Evolutionary conservation across 2,888 invertebrate species (phyloP).

Genomic region (Pseudococcus longispinus): DNA sequence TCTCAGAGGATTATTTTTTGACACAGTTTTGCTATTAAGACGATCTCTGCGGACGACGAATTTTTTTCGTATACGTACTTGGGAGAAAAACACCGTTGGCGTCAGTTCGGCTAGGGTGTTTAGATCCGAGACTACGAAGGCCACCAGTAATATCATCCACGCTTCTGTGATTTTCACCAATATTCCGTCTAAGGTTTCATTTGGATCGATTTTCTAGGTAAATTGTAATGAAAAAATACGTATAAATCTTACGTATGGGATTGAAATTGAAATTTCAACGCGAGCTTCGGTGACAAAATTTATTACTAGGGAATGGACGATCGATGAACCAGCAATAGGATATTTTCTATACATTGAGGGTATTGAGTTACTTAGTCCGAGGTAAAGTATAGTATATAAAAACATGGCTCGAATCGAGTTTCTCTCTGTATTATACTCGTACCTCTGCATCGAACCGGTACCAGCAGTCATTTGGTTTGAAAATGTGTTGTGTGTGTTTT

Average conservation of each 20-base stretch:
- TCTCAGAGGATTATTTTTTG: neutral
- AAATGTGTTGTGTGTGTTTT: neutral
- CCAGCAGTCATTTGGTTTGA: slow-evolving; percentile 18
- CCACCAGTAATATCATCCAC: neutral
- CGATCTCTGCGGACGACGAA: neutral
- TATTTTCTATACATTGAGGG: slow-evolving; percentile 14
- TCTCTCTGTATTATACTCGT: neutral
- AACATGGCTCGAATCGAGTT: slow-evolving; percentile 2
- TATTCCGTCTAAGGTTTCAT: neutral
- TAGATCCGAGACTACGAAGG: neutral
- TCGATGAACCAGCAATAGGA: neutral
- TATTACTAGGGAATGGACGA: neutral
- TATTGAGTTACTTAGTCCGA: slow-evolving; percentile 20
- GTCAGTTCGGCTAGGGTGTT: neutral
- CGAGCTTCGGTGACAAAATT: neutral
- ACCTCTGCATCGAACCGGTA: neutral
- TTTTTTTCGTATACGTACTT: neutral
- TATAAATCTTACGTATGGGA: neutral
- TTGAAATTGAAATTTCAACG: slow-evolving; percentile 12
- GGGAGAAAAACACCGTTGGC: slow-evolving; percentile 41
- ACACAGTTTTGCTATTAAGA: neutral
- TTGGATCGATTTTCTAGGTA: neutral
- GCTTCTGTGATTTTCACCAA: neutral
- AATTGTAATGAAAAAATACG: neutral
- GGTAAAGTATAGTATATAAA: neutral